Conservation (phyloP, 2,888 invertebrate species). For the Lissocephala sabroskyi region DNA sequence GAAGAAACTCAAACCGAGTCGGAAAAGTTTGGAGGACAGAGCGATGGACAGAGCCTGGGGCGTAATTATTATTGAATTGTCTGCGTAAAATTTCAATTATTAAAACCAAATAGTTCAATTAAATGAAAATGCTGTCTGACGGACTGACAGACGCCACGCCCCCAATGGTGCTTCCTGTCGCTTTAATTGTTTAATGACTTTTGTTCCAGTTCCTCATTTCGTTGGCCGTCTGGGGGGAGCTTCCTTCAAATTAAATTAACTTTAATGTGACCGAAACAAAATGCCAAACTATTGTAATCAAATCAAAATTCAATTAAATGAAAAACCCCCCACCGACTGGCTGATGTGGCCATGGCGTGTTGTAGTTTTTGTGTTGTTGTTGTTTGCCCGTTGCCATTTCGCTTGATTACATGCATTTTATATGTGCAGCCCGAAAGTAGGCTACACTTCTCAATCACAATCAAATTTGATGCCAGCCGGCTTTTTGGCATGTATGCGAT, state of each 20-base stretch:
- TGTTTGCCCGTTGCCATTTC: conserved; percentile 36
- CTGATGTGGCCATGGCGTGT: too few relatives aligned
- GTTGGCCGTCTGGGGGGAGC: neutral
- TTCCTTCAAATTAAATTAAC: neutral
- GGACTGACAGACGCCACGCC: too few relatives aligned
- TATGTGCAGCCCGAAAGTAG: conserved; percentile 57
- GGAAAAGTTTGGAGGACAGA: too few relatives aligned
- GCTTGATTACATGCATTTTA: conserved; percentile 62
- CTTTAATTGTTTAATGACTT: conserved; percentile 37
- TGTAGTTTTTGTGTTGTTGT: conserved; percentile 22
- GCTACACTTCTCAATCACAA: conserved; percentile 65
- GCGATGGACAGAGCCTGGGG: neutral
- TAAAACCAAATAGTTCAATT: conserved; percentile 58
- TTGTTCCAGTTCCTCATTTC: conserved; percentile 17
- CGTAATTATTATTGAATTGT: conserved; percentile 58
- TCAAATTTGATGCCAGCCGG: conserved; percentile 50
- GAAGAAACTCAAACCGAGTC: too few relatives aligned
- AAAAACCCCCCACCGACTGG: too few relatives aligned
- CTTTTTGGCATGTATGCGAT: conserved; percentile 8
- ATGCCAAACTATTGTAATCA: conserved; percentile 34
- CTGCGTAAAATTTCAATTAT: conserved; percentile 53
- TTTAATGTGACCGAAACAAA: neutral
- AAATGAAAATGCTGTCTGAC: conserved; percentile 13
- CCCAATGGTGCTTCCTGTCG: neutral
- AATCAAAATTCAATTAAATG: conserved; percentile 58